These are phyloP conservation scores for Heliangelus exortis DNA, from an alignment of 2,797 vertebrate species.

Conservation along the genomic window DNA sequence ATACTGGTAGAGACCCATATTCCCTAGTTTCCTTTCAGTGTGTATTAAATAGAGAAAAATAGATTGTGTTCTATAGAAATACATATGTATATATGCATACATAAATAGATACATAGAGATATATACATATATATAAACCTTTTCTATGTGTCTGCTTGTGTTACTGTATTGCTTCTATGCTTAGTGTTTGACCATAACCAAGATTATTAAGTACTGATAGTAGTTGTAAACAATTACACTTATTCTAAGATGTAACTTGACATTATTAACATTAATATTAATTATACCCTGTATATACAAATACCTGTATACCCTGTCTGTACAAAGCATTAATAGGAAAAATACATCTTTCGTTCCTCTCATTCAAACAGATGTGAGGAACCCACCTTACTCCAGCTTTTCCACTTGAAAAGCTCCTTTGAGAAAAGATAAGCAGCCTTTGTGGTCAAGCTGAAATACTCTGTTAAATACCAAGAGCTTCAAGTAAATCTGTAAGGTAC, in stretches of 20 bases:
- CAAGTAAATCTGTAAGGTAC: neutral
- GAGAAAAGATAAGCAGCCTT: neutral
- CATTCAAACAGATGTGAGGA: neutral
- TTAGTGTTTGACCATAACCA: neutral
- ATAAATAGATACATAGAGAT: neutral
- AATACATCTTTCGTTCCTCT: neutral
- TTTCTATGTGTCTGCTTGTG: neutral
- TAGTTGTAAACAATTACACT: conserved; percentile 11
- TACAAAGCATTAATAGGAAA: conserved; percentile 28
- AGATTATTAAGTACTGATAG: neutral
- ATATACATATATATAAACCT: neutral
- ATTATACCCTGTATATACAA: neutral
- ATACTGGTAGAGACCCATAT: neutral
- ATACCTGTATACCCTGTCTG: neutral
- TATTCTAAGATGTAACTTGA: conserved; percentile 34
- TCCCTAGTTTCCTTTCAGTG: neutral
- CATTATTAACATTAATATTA: neutral
- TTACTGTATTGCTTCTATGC: neutral
- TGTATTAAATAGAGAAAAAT: neutral
- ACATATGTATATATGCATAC: neutral
- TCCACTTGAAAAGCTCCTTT: neutral
- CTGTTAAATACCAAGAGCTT: neutral
- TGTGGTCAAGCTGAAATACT: neutral
- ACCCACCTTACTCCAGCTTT: neutral
- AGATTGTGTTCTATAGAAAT: conserved; percentile 27